Conservation (phyloP, 2,888 invertebrate species). For the Cyrtodaria siliqua region DNA sequence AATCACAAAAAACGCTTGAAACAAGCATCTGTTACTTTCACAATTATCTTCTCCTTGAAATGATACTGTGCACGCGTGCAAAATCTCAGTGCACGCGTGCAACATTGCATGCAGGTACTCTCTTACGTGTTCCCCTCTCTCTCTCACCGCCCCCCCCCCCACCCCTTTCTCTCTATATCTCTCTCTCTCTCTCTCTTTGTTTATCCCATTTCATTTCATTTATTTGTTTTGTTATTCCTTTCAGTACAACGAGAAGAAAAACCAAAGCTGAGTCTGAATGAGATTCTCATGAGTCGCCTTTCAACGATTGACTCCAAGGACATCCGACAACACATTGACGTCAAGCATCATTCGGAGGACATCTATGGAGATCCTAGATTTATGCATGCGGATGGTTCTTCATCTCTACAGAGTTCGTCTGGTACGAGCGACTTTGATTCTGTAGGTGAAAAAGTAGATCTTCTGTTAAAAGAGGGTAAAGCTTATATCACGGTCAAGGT, state of each 20-base stretch:
- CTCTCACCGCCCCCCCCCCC: no score
- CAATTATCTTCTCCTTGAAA: no score
- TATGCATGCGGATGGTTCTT: slow-evolving; percentile 77
- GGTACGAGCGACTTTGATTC: slow-evolving; percentile 79
- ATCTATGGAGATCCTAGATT: slow-evolving; percentile 79
- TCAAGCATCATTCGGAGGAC: slow-evolving; percentile 80
- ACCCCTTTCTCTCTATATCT: not conserved
- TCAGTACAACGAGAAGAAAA: slow-evolving; percentile 63
- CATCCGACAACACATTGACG: slow-evolving; percentile 78
- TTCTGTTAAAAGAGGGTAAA: slow-evolving; percentile 77
- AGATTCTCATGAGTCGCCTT: slow-evolving; percentile 71
- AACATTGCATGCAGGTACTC: no score
- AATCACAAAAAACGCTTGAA: no score
- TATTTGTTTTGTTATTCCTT: slow-evolving; percentile 15
- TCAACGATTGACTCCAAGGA: slow-evolving; percentile 79
- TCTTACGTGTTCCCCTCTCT: no score
- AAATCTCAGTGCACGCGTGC: no score
- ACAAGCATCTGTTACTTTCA: no score
- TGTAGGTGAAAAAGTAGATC: slow-evolving; percentile 79
- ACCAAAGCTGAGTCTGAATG: slow-evolving; percentile 73
- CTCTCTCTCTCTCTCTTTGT: not conserved
- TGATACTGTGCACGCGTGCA: no score
- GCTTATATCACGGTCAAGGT: slow-evolving; percentile 82
- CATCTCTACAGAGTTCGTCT: slow-evolving; percentile 23
- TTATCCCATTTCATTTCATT: not conserved